These are phyloP conservation scores for Machaerirhynchus nigripectus DNA, from an alignment of 2,113 vertebrate species.

Conservation along the genomic window DNA sequence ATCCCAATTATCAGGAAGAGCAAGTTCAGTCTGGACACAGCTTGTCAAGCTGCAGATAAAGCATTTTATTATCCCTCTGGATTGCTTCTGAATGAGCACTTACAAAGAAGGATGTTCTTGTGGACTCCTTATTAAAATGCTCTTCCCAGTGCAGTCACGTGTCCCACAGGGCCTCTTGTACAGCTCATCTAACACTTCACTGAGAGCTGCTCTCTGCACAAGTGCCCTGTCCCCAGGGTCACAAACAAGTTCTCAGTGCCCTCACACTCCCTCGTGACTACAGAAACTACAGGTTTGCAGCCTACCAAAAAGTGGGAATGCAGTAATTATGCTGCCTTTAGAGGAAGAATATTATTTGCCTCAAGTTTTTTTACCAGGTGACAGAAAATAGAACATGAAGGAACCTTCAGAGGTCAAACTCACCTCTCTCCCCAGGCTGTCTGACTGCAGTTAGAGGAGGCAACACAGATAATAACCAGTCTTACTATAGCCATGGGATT, in stretches of 20 bases:
- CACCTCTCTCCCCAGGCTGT: background rate
- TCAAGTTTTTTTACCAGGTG: background rate
- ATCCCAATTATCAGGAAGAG: background rate
- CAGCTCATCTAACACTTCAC: background rate
- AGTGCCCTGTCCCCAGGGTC: background rate
- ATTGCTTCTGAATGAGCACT: background rate
- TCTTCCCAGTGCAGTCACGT: background rate
- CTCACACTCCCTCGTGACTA: background rate
- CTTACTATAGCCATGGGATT: background rate
- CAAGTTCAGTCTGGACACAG: background rate
- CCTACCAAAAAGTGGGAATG: background rate
- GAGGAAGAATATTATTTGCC: background rate
- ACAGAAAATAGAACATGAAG: background rate
- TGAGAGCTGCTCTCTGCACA: background rate
- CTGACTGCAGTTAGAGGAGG: background rate
- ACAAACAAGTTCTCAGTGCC: background rate
- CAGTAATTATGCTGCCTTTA: background rate
- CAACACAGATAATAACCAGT: background rate
- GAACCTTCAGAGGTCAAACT: background rate
- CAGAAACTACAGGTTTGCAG: background rate
- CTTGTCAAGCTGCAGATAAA: constrained; percentile 10
- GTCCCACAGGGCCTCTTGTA: background rate
- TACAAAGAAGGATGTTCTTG: constrained; percentile 3
- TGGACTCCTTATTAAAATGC: background rate
- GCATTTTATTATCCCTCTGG: background rate